Conservation (phyloP, 2,797 vertebrate genomes). For the Characodon lateralis region DNA sequence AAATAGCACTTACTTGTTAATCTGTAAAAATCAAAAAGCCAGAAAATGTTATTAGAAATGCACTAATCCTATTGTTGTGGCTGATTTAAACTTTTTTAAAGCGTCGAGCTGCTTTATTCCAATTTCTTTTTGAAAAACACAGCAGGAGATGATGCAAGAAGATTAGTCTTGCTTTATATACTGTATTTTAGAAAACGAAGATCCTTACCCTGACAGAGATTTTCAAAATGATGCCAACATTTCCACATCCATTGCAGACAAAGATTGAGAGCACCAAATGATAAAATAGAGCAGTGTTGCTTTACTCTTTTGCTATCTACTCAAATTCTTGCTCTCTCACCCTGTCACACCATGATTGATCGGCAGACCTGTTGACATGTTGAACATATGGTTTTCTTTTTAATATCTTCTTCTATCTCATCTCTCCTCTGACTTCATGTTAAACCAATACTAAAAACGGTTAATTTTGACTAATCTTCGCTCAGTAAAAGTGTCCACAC, state of each 20-base stretch:
- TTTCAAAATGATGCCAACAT: neutral
- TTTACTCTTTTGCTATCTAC: neutral
- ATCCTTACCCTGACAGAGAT: neutral
- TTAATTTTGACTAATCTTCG: neutral
- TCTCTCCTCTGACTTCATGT: neutral
- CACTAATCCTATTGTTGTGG: neutral
- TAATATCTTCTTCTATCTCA: neutral
- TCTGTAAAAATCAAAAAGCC: neutral
- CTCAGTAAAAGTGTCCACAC: neutral
- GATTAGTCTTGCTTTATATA: neutral
- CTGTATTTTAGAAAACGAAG: neutral
- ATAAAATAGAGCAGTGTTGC: neutral
- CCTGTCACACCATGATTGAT: neutral
- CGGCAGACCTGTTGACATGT: neutral
- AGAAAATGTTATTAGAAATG: neutral
- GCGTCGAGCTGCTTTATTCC: neutral
- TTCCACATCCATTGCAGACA: neutral
- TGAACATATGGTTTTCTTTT: neutral
- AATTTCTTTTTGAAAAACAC: neutral
- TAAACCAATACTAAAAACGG: neutral
- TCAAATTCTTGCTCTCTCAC: neutral
- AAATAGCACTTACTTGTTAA: neutral
- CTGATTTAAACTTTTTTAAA: neutral
- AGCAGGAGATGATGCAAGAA: neutral
- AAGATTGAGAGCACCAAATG: neutral